A percentile compares a stretch with the other conserved stretches of the same genome.
These are phyloP conservation scores for Thymelicus acteon DNA, from an alignment of 2,888 invertebrate genomes.

Conservation along the genomic window DNA sequence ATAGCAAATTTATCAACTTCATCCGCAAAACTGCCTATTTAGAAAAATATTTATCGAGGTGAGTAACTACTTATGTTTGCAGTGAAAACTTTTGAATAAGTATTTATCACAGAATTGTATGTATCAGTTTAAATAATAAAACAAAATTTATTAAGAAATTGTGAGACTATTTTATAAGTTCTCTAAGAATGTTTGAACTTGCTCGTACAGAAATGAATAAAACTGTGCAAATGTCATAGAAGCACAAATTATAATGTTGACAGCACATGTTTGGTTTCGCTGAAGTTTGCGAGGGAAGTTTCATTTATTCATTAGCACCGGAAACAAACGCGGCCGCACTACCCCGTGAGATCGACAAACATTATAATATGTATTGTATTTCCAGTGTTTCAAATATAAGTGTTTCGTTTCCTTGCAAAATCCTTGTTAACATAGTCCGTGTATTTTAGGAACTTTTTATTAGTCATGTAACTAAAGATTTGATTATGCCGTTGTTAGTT, in stretches of 20 bases:
- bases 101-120: too few relatives aligned
- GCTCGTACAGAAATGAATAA: not conserved
- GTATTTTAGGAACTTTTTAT: not conserved
- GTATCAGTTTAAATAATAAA: too few relatives aligned
- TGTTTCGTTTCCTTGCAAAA: not conserved
- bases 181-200: not conserved
- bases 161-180: not conserved
- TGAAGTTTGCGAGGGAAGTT: slow-evolving; percentile 39
- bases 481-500: not conserved
- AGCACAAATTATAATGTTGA: not conserved
- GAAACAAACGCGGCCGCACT: slow-evolving; percentile 56
- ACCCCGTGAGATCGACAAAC: slow-evolving; percentile 74
- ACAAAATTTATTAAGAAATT: not conserved
- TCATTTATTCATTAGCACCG: slow-evolving; percentile 61
- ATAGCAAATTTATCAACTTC: too few relatives aligned
- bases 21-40: too few relatives aligned
- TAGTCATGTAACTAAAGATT: not conserved
- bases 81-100: too few relatives aligned
- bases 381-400: not conserved
- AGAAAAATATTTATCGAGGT: too few relatives aligned
- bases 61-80: too few relatives aligned
- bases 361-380: slow-evolving; percentile 39
- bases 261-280: slow-evolving; percentile 28
- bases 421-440: slow-evolving; percentile 39
- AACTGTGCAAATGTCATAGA: too few relatives aligned